Conservation (phyloP, 35 echinoderm and acorn worm species). For the Apostichopus japonicus region DNA sequence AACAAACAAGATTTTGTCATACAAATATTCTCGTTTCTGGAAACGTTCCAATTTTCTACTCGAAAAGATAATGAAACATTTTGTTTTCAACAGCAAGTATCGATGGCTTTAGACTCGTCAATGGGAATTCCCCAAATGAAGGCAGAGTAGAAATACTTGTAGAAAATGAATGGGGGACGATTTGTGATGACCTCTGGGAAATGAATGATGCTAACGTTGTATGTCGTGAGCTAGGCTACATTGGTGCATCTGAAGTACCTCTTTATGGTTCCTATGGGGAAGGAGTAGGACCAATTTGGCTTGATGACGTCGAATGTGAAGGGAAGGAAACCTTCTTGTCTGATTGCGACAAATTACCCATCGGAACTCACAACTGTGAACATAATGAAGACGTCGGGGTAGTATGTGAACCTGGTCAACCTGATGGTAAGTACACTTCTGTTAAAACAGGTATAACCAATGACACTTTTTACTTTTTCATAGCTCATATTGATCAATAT, state of each 20-base stretch:
- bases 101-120: neutral
- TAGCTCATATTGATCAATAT: too few relatives aligned
- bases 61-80: too few relatives aligned
- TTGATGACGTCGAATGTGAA: neutral
- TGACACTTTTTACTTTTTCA: too few relatives aligned
- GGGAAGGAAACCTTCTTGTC: neutral
- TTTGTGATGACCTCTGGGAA: constrained; percentile 5
- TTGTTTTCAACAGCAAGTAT: neutral
- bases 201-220: constrained; percentile 6
- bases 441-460: too few relatives aligned
- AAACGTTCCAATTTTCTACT: too few relatives aligned
- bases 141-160: neutral
- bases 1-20: too few relatives aligned
- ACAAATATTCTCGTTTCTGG: too few relatives aligned
- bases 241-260: neutral
- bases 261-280: neutral
- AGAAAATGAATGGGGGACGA: neutral
- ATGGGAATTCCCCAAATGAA: neutral
- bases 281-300: neutral
- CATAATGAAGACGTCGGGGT: neutral
- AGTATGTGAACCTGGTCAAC: neutral
- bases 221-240: neutral
- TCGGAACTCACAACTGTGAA: neutral
- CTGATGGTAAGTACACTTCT: neutral
- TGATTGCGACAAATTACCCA: neutral